These are phyloP conservation scores for Tragelaphus imberbis DNA, from an alignment of 2,113 vertebrate genomes.

Conservation along the genomic window DNA sequence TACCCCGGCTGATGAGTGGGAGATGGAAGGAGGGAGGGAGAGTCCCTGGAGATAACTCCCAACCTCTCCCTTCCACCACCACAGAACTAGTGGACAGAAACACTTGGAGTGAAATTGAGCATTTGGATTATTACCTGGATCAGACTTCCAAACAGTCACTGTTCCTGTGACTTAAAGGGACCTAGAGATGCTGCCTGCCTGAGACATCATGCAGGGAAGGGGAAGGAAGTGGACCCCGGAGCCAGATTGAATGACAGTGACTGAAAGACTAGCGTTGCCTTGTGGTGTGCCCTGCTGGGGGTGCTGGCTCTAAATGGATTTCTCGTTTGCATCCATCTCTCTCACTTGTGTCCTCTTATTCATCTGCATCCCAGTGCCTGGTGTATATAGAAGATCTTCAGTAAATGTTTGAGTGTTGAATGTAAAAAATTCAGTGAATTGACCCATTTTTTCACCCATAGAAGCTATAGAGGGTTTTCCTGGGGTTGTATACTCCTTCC, in stretches of 20 bases:
- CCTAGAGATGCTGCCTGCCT: not conserved
- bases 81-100: not conserved
- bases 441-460: not conserved
- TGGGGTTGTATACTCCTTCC: not conserved
- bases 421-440: not conserved
- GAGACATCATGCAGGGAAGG: not conserved
- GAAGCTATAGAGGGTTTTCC: not conserved
- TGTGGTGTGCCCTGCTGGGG: not conserved
- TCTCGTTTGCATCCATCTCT: not conserved
- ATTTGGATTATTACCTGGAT: not conserved
- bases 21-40: not conserved
- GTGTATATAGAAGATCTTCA: not conserved
- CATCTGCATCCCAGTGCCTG: not conserved
- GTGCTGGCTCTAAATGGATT: not conserved
- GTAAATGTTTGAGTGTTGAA: not conserved
- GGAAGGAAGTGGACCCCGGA: not conserved
- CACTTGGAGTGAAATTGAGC: not conserved
- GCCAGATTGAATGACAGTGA: not conserved
- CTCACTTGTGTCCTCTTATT: not conserved
- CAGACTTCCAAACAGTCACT: not conserved
- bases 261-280: not conserved
- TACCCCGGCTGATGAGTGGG: not conserved
- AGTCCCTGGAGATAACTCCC: not conserved
- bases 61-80: not conserved
- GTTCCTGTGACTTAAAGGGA: not conserved